Evolutionary conservation across 2,113 vertebrate genomes (phyloP).

Genomic region (Apodemus speciosus): DNA sequence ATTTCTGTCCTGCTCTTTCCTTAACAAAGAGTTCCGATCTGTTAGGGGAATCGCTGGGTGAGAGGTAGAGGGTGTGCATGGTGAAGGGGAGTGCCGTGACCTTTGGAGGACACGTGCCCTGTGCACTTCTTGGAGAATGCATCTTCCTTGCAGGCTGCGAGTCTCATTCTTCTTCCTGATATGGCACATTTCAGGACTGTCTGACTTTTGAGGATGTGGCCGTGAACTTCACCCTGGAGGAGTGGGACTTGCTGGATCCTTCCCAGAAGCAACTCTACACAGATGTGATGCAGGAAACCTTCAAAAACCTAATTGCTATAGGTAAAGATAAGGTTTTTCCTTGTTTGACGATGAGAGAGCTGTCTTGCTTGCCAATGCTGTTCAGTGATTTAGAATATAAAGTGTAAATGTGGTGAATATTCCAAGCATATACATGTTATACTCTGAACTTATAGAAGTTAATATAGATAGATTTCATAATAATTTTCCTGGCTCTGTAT

Average conservation of each 20-base stretch:
- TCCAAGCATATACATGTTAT: background rate
- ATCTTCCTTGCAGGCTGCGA: background rate
- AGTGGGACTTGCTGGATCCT: background rate
- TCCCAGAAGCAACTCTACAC: constrained; percentile 27
- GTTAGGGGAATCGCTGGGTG: background rate
- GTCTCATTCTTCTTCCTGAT: background rate
- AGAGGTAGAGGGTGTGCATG: background rate
- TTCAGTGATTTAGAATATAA: background rate
- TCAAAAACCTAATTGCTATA: background rate
- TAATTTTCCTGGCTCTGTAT: background rate
- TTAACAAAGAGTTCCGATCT: background rate
- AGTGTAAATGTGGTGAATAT: background rate
- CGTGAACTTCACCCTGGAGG: constrained; percentile 16
- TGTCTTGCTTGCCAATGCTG: background rate
- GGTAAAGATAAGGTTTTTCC: background rate
- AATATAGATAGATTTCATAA: background rate
- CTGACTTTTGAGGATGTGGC: constrained; percentile 27
- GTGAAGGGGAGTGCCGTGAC: background rate
- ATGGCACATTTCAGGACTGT: background rate
- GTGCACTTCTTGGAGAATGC: too few species aligned
- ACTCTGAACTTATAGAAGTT: background rate
- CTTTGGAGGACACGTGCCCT: background rate
- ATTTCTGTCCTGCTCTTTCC: background rate
- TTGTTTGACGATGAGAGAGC: background rate
- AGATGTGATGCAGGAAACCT: constrained; percentile 37